phyloP scores from a whole-genome alignment of 2,888 invertebrate species.

The Conus canariensis region DNA sequence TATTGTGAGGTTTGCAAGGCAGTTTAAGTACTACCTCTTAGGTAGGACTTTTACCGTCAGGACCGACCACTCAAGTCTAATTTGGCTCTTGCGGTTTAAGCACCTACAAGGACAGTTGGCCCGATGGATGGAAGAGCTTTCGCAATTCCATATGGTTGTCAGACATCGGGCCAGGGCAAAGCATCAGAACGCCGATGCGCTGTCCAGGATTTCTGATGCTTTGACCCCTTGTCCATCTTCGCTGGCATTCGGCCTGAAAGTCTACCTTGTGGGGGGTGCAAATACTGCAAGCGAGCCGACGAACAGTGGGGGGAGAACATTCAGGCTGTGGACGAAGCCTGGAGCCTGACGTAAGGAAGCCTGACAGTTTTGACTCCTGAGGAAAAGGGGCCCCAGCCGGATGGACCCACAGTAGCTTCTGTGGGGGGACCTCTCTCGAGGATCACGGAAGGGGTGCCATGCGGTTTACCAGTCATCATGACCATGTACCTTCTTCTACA shows the following conservation, averaged over 20 bases:
- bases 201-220: slow-evolving; percentile 37
- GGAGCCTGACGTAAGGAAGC: not conserved
- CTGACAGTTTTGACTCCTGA: slow-evolving; percentile 32
- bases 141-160: slow-evolving; percentile 52
- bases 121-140: slow-evolving; percentile 55
- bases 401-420: not conserved
- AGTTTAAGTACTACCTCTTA: slow-evolving; percentile 10
- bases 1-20: slow-evolving; percentile 40
- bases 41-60: not conserved
- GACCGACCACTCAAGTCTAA: slow-evolving; percentile 10
- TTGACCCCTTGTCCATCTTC: not conserved
- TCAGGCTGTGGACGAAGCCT: not conserved
- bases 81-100: slow-evolving; percentile 8
- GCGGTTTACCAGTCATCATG: no score
- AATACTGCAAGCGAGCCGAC: not conserved
- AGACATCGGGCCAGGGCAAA: slow-evolving; percentile 41
- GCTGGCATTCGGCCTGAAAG: not conserved
- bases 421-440: not conserved
- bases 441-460: not conserved
- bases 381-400: not conserved
- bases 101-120: slow-evolving; percentile 51
- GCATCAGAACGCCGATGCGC: slow-evolving; percentile 45
- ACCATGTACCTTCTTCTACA: no score
- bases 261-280: slow-evolving; percentile 10
- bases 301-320: not conserved